Percentiles rank a stretch among this genome's conserved stretches.
These are phyloP conservation scores for western clawed frog (Xenopus tropicalis) DNA, from an alignment of 2,113 vertebrate species.

Conservation along the genomic window DNA sequence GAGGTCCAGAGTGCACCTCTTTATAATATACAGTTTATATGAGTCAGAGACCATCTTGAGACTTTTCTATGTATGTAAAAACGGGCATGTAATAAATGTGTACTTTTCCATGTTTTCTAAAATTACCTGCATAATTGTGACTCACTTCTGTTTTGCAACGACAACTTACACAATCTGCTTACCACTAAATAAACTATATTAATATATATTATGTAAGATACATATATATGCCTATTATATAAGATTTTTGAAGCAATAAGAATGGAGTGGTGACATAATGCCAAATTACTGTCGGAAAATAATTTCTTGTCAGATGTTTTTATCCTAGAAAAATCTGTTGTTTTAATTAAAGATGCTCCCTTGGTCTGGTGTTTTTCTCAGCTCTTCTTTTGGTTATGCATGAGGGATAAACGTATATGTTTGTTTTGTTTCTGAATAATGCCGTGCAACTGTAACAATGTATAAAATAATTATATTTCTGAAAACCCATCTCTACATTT, in stretches of 20 bases:
- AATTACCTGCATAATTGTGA: too few relatives aligned
- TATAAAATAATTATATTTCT: not conserved
- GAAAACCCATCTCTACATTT: too few relatives aligned
- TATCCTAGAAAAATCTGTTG: not conserved
- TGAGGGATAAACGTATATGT: not conserved
- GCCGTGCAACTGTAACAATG: not conserved
- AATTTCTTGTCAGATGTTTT: constrained; percentile 1
- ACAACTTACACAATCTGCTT: too few relatives aligned
- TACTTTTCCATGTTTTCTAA: too few relatives aligned
- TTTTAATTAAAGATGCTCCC: not conserved
- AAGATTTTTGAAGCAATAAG: too few relatives aligned
- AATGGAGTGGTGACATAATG: not conserved
- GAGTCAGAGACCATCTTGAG: too few relatives aligned
- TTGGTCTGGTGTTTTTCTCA: constrained; percentile 1
- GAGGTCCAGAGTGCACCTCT: too few relatives aligned
- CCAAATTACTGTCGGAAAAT: not conserved
- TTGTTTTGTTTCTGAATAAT: not conserved
- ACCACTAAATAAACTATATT: too few relatives aligned
- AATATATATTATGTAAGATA: not conserved
- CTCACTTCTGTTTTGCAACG: too few relatives aligned
- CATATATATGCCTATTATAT: not conserved
- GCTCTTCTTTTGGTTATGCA: not conserved
- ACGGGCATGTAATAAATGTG: too few relatives aligned
- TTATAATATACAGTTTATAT: too few relatives aligned
- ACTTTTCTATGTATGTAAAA: too few relatives aligned